phyloP scores from a whole-genome alignment of 2,888 invertebrate species.

The Epistrophe grossulariae region DNA sequence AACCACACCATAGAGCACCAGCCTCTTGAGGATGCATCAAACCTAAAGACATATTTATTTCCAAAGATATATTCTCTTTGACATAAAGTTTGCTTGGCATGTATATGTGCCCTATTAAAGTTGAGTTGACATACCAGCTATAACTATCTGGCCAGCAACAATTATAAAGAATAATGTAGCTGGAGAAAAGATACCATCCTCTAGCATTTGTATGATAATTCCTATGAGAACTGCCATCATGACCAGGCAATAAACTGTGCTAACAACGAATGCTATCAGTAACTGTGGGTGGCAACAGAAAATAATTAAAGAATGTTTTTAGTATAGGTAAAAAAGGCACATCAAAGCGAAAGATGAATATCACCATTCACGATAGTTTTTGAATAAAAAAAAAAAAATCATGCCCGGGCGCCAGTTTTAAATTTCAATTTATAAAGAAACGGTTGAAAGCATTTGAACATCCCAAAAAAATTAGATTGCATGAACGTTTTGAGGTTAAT shows the following conservation, averaged over 20 bases:
- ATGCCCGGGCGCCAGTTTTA: background rate
- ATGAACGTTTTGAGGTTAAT: too few species aligned
- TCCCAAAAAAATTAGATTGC: too few species aligned
- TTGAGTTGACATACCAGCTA: constrained; percentile 84
- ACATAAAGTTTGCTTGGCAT: background rate
- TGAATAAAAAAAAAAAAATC: background rate
- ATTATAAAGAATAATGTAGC: constrained; percentile 93
- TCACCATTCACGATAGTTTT: background rate
- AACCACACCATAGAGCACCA: constrained; percentile 89
- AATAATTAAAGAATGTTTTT: background rate
- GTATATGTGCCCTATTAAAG: background rate
- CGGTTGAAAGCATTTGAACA: too few species aligned
- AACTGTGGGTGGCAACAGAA: constrained; percentile 84
- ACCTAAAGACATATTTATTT: constrained; percentile 80
- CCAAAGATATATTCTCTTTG: background rate
- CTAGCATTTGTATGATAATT: constrained; percentile 90
- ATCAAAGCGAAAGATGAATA: background rate
- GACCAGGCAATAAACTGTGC: constrained; percentile 91
- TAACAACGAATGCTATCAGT: constrained; percentile 89
- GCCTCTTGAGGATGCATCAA: constrained; percentile 92
- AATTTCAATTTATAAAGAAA: background rate
- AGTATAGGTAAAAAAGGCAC: background rate
- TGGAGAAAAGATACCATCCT: constrained; percentile 92
- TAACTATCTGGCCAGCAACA: constrained; percentile 88
- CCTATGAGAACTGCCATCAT: constrained; percentile 95